Conservation (phyloP, 2,113 vertebrate species). For the Ictalurus furcatus region DNA sequence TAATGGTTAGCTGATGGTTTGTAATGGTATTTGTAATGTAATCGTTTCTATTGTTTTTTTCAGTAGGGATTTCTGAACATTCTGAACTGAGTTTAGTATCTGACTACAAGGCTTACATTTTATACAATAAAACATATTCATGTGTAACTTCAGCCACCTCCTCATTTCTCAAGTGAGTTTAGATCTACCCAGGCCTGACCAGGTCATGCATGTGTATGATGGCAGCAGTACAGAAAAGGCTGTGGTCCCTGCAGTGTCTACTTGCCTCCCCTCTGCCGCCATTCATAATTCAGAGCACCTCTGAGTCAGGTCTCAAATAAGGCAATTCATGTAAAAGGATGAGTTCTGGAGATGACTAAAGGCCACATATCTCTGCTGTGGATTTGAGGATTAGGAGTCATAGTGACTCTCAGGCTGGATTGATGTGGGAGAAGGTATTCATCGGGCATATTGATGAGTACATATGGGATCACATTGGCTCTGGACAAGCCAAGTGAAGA, state of each 20-base stretch:
- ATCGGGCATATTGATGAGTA: slow-evolving; percentile 37
- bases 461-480: slow-evolving; percentile 30
- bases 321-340: slow-evolving; percentile 46
- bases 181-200: neutral
- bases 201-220: neutral
- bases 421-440: slow-evolving; percentile 20
- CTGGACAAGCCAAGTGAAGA: slow-evolving; percentile 16
- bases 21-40: too few species aligned
- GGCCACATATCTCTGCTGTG: slow-evolving; percentile 28
- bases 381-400: slow-evolving; percentile 33
- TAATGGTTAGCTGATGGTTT: too few species aligned
- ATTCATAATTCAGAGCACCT: slow-evolving; percentile 48
- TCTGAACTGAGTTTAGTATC: neutral
- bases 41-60: too few species aligned
- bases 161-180: slow-evolving; percentile 5
- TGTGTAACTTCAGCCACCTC: neutral
- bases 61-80: neutral
- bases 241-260: slow-evolving; percentile 13
- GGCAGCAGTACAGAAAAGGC: neutral
- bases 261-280: neutral
- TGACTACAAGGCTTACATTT: neutral
- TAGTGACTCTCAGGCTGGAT: slow-evolving; percentile 3
- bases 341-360: slow-evolving; percentile 36
- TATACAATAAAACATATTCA: slow-evolving; percentile 5
- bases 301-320: slow-evolving; percentile 50